Percentiles rank a stretch among this genome's conserved stretches.
These are phyloP conservation scores for Chaetodon trifasciatus DNA, from an alignment of 2,797 vertebrate species.

Conservation along the genomic window DNA sequence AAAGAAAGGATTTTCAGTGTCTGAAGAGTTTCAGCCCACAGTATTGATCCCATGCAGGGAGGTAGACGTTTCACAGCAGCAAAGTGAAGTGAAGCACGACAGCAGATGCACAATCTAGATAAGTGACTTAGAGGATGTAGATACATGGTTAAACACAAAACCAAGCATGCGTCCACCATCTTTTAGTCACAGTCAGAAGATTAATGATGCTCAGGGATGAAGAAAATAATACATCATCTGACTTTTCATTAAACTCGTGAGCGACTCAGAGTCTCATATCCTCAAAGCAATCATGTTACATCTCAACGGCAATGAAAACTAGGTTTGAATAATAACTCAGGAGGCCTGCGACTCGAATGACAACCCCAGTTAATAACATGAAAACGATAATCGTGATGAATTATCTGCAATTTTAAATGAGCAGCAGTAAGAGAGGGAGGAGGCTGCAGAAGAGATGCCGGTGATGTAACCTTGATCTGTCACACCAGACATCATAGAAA, in stretches of 20 bases:
- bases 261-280: conserved; percentile 1
- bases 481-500: conserved; percentile 3
- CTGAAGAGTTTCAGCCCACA: background rate
- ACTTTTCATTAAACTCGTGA: background rate
- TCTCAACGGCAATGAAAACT: background rate
- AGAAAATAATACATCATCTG: background rate
- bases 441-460: background rate
- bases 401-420: conserved; percentile 17
- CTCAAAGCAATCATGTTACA: conserved; percentile 31
- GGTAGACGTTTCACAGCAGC: background rate
- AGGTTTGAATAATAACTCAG: conserved; percentile 6
- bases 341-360: background rate
- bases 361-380: conserved; percentile 12
- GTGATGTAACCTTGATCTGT: conserved; percentile 29
- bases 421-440: background rate
- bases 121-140: background rate
- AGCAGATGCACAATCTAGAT: background rate
- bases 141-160: background rate
- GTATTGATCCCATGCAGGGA: background rate
- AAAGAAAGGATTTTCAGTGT: background rate
- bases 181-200: background rate
- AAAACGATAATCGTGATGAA: conserved; percentile 2
- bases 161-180: background rate
- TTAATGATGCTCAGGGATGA: background rate
- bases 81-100: background rate